These are phyloP conservation scores for Euplagia quadripunctaria DNA, from an alignment of 2,888 invertebrate genomes.

Conservation along the genomic window DNA sequence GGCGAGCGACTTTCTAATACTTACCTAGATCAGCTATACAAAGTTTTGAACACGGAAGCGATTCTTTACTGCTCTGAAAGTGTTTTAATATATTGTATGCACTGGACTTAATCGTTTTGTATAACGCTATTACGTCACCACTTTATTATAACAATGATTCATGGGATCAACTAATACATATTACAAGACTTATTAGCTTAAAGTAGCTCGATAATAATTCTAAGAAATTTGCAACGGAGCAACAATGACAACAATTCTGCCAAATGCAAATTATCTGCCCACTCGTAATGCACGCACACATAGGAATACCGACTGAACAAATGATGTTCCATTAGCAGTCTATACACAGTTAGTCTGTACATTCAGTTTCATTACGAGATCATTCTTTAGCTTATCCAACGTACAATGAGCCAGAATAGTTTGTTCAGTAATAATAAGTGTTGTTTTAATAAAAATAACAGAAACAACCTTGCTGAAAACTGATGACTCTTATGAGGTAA, in stretches of 20 bases:
- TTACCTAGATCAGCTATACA: background rate
- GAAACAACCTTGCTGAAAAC: no score
- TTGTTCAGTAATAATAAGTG: background rate
- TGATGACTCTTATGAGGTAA: no score
- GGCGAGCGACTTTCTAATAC: background rate
- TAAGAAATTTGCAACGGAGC: conserved; percentile 16
- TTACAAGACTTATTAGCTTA: conserved; percentile 3
- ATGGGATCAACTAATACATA: conserved; percentile 4
- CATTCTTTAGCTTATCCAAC: background rate
- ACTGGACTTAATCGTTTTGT: conserved; percentile 3
- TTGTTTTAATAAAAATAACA: no score
- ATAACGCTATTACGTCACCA: conserved; percentile 11
- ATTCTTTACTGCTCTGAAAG: background rate
- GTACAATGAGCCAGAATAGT: background rate
- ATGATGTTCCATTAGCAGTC: conserved; percentile 31
- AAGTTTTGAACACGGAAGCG: background rate
- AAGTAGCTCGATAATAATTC: conserved; percentile 15
- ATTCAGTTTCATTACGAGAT: background rate
- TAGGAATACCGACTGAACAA: conserved; percentile 25
- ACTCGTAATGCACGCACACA: conserved; percentile 23
- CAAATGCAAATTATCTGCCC: conserved; percentile 55
- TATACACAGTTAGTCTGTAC: background rate
- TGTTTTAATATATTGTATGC: background rate
- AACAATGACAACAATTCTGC: conserved; percentile 41
- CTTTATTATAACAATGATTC: conserved; percentile 14